Evolutionary conservation across 2,888 invertebrate species (phyloP).

Genomic region (Drosophila monieri): DNA sequence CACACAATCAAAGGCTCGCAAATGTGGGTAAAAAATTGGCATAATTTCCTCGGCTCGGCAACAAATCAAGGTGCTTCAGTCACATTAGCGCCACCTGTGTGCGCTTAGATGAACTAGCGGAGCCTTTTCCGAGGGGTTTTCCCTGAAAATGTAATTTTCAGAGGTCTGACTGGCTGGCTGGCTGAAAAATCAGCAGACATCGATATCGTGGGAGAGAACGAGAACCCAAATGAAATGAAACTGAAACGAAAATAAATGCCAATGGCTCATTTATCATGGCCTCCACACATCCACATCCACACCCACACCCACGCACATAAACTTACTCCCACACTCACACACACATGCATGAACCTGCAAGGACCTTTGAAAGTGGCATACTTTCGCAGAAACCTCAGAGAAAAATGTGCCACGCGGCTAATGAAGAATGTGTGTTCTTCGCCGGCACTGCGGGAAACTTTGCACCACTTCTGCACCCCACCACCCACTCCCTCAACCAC

Average conservation of each 20-base stretch:
- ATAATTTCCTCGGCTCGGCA: slow-evolving; percentile 53
- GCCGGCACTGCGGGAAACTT: slow-evolving; percentile 37
- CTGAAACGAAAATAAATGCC: slow-evolving; percentile 59
- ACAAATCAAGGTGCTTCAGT: slow-evolving; percentile 48
- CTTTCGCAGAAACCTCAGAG: slow-evolving; percentile 45
- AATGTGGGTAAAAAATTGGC: slow-evolving; percentile 51
- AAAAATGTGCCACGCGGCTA: slow-evolving; percentile 50
- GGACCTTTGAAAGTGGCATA: slow-evolving; percentile 38
- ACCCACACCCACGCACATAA: background rate
- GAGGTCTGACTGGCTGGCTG: slow-evolving; percentile 14
- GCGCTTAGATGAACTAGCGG: slow-evolving; percentile 46
- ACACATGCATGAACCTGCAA: background rate
- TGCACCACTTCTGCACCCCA: slow-evolving; percentile 13
- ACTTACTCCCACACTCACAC: slow-evolving; percentile 16
- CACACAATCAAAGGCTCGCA: slow-evolving; percentile 16
- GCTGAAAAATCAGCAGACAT: slow-evolving; percentile 63
- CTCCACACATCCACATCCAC: slow-evolving; percentile 23
- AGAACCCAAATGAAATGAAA: slow-evolving; percentile 48
- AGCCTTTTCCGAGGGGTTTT: slow-evolving; percentile 1
- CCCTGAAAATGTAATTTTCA: slow-evolving; percentile 50
- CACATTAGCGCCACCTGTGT: slow-evolving; percentile 55
- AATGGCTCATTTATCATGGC: slow-evolving; percentile 58
- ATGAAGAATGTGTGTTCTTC: slow-evolving; percentile 54
- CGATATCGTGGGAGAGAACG: slow-evolving; percentile 44
- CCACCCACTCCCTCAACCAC: background rate